Evolutionary conservation across 2,888 invertebrate genomes (phyloP).

Genomic region (Agapetus fuscipes): DNA sequence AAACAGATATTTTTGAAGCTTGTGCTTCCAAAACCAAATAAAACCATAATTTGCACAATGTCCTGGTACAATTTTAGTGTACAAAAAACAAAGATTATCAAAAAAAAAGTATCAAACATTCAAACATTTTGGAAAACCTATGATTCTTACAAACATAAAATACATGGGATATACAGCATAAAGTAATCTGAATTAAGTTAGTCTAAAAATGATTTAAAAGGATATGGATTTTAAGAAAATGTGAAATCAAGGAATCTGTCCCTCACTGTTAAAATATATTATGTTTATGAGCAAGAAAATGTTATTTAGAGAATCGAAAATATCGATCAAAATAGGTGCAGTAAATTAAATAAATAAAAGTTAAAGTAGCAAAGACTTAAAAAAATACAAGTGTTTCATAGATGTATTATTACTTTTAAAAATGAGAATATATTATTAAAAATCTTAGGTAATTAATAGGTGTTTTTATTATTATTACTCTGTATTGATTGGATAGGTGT

Average conservation of each 20-base stretch:
- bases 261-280: neutral
- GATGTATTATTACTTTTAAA: constrained; percentile 17
- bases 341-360: neutral
- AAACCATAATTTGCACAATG: too few relatives aligned
- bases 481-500: constrained; percentile 16
- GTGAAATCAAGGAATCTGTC: neutral
- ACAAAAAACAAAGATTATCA: too few relatives aligned
- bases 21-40: too few relatives aligned
- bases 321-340: neutral
- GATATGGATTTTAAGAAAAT: neutral
- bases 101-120: too few relatives aligned
- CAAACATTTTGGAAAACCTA: too few relatives aligned
- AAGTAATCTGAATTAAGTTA: too few relatives aligned
- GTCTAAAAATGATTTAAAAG: too few relatives aligned
- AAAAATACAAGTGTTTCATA: constrained; percentile 11
- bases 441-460: constrained; percentile 13
- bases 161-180: too few relatives aligned
- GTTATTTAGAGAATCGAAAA: neutral
- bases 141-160: too few relatives aligned
- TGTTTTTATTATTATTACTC: constrained; percentile 3
- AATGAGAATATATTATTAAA: constrained; percentile 13
- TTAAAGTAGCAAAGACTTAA: constrained; percentile 10
- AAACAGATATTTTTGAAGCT: too few relatives aligned
- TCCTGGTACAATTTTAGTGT: too few relatives aligned
- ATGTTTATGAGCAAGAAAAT: neutral